Evolutionary conservation across 2,113 vertebrate genomes (phyloP).

Genomic region (Pelecanus crispus): DNA sequence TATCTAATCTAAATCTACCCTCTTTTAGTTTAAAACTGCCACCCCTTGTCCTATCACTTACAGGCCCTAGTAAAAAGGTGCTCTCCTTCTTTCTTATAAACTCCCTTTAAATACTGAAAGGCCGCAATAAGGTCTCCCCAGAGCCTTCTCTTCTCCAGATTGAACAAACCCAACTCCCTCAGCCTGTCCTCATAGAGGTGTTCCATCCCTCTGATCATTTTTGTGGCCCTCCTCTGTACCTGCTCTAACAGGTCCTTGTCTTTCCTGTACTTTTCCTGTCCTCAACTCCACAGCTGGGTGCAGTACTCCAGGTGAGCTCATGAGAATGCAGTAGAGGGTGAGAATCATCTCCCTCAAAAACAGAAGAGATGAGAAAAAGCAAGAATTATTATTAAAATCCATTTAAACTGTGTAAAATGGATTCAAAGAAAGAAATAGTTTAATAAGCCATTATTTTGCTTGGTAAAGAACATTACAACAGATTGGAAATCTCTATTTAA

Average conservation of each 20-base stretch:
- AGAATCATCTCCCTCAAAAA: not conserved
- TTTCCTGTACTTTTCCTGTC: too few species aligned
- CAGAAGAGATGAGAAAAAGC: not conserved
- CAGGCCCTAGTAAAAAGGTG: too few species aligned
- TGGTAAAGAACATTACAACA: not conserved
- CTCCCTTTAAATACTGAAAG: not conserved
- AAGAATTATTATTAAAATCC: not conserved
- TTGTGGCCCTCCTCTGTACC: not conserved
- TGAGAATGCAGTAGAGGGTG: not conserved
- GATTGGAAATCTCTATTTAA: not conserved
- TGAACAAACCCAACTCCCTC: not conserved
- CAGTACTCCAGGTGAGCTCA: not conserved
- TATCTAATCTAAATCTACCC: not conserved
- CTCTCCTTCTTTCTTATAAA: not conserved
- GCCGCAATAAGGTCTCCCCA: rapidly evolving
- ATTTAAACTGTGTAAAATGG: not conserved
- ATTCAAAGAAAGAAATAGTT: not conserved
- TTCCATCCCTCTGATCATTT: not conserved
- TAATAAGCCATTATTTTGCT: not conserved
- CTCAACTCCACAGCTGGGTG: not conserved
- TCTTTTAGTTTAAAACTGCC: not conserved
- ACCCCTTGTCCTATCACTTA: not conserved
- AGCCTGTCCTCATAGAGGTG: not conserved
- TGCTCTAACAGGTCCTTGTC: not conserved
- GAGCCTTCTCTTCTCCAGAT: not conserved